These are phyloP conservation scores for Drosophila punjabiensis DNA, from an alignment of 1,140 invertebrate species.

Conservation along the genomic window DNA sequence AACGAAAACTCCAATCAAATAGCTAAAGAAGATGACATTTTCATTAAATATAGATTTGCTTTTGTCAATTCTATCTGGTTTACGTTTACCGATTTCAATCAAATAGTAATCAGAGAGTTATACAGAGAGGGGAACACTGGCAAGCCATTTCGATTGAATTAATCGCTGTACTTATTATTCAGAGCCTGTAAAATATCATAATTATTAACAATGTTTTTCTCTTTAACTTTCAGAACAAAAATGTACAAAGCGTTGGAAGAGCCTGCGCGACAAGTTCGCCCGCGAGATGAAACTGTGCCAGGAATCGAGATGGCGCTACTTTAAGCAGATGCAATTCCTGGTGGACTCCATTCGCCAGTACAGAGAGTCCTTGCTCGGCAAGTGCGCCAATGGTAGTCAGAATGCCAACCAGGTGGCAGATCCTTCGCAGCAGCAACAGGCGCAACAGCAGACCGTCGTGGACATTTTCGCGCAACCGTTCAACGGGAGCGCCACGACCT, in stretches of 20 bases:
- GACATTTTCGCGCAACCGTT: slow-evolving; percentile 81
- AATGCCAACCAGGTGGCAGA: slow-evolving; percentile 76
- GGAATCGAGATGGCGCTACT: slow-evolving; percentile 83
- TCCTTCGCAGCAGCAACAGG: slow-evolving; percentile 76
- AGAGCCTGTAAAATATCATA: too few species aligned
- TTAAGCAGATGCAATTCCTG: slow-evolving; percentile 82
- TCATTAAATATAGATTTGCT: too few species aligned
- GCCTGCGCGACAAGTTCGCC: slow-evolving; percentile 80
- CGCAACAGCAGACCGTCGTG: slow-evolving; percentile 77
- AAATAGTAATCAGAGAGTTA: too few species aligned
- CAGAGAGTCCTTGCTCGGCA: slow-evolving; percentile 77
- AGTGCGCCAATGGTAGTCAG: slow-evolving; percentile 72
- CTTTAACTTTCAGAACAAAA: slow-evolving; percentile 73
- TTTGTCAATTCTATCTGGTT: too few species aligned
- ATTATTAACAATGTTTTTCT: not conserved
- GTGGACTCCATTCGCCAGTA: slow-evolving; percentile 82
- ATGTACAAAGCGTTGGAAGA: slow-evolving; percentile 84
- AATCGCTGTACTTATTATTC: too few species aligned
- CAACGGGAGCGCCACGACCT: slow-evolving; percentile 77
- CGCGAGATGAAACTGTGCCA: slow-evolving; percentile 82
- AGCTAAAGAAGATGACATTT: too few species aligned
- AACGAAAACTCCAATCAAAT: too few species aligned
- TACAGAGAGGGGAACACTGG: not conserved
- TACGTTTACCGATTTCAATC: too few species aligned
- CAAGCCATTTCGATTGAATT: not conserved